A percentile compares a stretch with the other conserved stretches of the same genome.
These are phyloP conservation scores for Etia nguti DNA, from an alignment of 2,113 vertebrate species.

Conservation along the genomic window DNA sequence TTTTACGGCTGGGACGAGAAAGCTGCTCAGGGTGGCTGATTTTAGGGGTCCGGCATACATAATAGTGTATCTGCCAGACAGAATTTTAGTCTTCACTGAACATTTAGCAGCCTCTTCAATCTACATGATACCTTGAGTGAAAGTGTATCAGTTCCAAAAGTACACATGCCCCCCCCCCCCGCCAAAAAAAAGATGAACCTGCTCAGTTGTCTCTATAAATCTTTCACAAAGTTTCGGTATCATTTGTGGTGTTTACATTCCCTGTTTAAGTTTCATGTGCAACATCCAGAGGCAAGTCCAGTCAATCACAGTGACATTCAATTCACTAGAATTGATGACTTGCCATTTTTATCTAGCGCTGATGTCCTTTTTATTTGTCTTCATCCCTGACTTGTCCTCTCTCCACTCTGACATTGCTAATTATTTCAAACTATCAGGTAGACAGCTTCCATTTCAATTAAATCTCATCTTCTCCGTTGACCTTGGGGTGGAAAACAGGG, in stretches of 20 bases:
- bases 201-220: not conserved
- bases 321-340: slow-evolving; percentile 53
- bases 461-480: slow-evolving; percentile 61
- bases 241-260: slow-evolving; percentile 18
- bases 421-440: slow-evolving; percentile 76
- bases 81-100: not conserved
- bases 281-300: slow-evolving; percentile 45
- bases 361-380: slow-evolving; percentile 65
- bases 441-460: slow-evolving; percentile 77
- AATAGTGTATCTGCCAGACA: not conserved
- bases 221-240: slow-evolving; percentile 7
- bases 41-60: not conserved
- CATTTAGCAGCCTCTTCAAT: not conserved
- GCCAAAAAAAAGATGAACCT: not conserved
- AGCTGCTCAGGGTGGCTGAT: not conserved
- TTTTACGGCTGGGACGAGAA: slow-evolving; percentile 44
- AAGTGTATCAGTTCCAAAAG: not conserved
- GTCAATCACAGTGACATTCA: slow-evolving; percentile 67
- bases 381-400: slow-evolving; percentile 51
- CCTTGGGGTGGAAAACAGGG: slow-evolving; percentile 58
- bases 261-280: slow-evolving; percentile 26
- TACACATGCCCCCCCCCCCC: no score
- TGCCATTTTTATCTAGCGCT: slow-evolving; percentile 50
- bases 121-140: not conserved
- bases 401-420: slow-evolving; percentile 70